Evolutionary conservation across 2,113 vertebrate genomes (phyloP).

Genomic region (Urocynchramus pylzowi): DNA sequence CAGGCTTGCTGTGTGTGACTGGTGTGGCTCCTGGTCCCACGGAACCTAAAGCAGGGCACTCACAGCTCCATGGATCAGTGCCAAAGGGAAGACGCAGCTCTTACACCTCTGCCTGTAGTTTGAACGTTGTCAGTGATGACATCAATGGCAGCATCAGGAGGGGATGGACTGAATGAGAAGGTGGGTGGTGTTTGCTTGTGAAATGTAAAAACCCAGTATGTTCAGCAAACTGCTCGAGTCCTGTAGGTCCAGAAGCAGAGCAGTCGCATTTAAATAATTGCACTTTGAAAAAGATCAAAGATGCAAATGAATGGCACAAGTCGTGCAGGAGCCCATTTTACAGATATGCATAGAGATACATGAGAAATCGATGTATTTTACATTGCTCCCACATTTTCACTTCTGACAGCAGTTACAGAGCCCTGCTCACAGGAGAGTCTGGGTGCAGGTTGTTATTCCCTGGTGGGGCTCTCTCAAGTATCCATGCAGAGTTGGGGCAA

Average conservation of each 20-base stretch:
- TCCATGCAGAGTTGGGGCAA: background rate
- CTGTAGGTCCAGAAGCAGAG: background rate
- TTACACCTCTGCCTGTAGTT: too few species aligned
- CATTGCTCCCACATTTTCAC: background rate
- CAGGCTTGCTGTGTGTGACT: fast-evolving
- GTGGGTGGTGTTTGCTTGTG: background rate
- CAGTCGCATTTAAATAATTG: background rate
- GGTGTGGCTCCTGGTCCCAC: fast-evolving
- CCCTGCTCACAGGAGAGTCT: background rate
- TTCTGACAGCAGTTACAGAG: background rate
- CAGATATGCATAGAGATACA: background rate
- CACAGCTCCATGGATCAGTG: fast-evolving
- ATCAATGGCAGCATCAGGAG: background rate
- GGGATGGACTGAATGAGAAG: background rate
- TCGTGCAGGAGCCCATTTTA: background rate
- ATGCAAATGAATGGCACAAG: background rate
- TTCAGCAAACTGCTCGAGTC: background rate
- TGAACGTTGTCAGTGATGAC: background rate
- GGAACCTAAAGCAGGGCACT: background rate
- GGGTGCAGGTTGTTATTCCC: background rate
- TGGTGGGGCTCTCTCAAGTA: background rate
- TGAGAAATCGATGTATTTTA: background rate
- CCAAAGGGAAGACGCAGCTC: background rate
- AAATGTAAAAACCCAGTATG: background rate
- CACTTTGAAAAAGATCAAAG: background rate